Conservation (phyloP, 2,888 invertebrate species). For the Cetonia aurata region DNA sequence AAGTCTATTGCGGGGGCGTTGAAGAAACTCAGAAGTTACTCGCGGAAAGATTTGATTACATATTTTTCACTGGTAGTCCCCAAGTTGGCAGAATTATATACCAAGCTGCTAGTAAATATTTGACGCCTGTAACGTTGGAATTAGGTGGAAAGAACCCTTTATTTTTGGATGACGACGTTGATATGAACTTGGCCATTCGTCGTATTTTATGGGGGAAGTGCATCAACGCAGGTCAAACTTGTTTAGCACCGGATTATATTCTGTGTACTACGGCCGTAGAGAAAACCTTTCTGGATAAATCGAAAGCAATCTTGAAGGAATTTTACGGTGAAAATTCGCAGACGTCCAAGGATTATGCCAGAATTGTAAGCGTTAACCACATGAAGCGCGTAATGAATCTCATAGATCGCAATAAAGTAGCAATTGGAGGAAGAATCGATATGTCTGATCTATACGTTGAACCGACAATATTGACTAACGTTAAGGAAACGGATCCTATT, state of each 20-base stretch:
- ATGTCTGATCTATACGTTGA: slow-evolving; percentile 74
- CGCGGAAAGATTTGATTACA: slow-evolving; percentile 92
- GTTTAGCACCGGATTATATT: slow-evolving; percentile 96
- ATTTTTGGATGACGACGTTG: slow-evolving; percentile 88
- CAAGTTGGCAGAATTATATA: slow-evolving; percentile 88
- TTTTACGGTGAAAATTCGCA: slow-evolving; percentile 89
- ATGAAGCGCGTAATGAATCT: slow-evolving; percentile 79
- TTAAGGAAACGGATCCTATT: slow-evolving; percentile 77
- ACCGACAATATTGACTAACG: slow-evolving; percentile 50
- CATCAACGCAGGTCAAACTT: slow-evolving; percentile 94
- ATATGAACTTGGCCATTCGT: slow-evolving; percentile 73
- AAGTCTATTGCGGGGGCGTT: slow-evolving; percentile 71
- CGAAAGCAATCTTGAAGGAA: slow-evolving; percentile 76
- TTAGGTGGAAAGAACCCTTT: slow-evolving; percentile 89
- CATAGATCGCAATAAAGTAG: slow-evolving; percentile 78
- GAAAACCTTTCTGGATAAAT: slow-evolving; percentile 66
- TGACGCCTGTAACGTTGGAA: slow-evolving; percentile 95
- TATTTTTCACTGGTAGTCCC: slow-evolving; percentile 94
- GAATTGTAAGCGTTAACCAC: slow-evolving; percentile 89
- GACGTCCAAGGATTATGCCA: slow-evolving; percentile 80
- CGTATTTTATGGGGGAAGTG: slow-evolving; percentile 77
- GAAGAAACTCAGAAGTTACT: slow-evolving; percentile 63
- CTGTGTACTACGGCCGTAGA: slow-evolving; percentile 86
- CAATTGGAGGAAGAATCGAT: slow-evolving; percentile 85
- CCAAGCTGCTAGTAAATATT: slow-evolving; percentile 87